Evolutionary conservation across 1,140 invertebrate genomes (phyloP).

Genomic region (Episyrphus balteatus): DNA sequence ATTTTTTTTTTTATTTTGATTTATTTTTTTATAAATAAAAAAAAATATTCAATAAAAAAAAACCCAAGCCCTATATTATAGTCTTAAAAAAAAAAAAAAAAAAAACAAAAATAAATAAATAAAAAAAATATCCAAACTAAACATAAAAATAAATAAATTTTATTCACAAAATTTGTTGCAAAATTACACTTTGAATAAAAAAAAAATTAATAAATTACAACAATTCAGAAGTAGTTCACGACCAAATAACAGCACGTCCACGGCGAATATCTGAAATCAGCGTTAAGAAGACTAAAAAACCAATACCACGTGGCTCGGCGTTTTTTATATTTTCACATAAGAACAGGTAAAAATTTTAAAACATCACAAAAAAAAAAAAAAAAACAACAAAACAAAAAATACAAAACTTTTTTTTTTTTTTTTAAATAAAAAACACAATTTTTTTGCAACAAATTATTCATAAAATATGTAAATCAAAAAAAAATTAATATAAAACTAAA

Average conservation of each 20-base stretch:
- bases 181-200: constrained; percentile 11
- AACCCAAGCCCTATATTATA: no score
- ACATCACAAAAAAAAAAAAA: background rate
- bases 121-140: constrained; percentile 14
- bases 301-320: constrained; percentile 85
- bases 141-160: constrained; percentile 12
- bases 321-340: constrained; percentile 93
- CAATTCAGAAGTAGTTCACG: constrained; percentile 30
- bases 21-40: constrained; percentile 3
- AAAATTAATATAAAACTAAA: background rate
- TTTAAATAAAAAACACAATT: background rate
- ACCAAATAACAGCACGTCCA: constrained; percentile 57
- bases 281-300: constrained; percentile 76
- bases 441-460: background rate
- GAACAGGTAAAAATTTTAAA: constrained; percentile 60
- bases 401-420: background rate
- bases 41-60: no score
- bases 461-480: background rate
- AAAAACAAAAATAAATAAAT: constrained; percentile 7
- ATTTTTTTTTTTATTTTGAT: background rate
- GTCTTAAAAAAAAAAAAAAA: background rate
- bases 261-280: constrained; percentile 84
- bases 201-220: constrained; percentile 29
- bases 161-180: constrained; percentile 17
- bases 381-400: background rate